Base-by-base conservation (phyloP, 2,888 invertebrate species). In the Dorcus parallelipipedus region DNA sequence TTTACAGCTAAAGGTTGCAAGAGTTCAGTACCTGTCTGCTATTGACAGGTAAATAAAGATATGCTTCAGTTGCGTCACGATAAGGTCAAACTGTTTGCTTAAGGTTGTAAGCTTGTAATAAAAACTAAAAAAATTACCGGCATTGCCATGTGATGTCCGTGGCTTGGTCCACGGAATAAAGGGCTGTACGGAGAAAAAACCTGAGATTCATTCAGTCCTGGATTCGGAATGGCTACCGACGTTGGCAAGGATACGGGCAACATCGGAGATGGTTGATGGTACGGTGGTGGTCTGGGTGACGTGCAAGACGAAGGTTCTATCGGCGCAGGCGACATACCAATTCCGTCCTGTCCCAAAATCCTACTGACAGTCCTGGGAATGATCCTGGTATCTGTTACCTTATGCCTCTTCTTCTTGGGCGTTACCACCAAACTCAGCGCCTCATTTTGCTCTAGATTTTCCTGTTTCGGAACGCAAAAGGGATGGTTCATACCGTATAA, bases 151-250 rank as follows among this genome's bases (percentile, higher is more conserved):
- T 79, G 79, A 64, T 79, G 79, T 58, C 78, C 78, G 65, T 78
- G 78, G 65, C 78, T 77, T 64, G 79, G 78, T 70, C 78, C 79
- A 67, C 88, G 90, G 81, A 93, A 93, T 82, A 93, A 93, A 69
- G 93, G 93, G 74, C 91, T 91, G 81, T 93, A 93, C 69, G 93
- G 93, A 68, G 93, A 93, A 80, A 93, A 94, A 75, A 94, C 92
- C 81, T 94, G 93, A 77, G 93, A 93, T 83, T 94, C 93, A 83
- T 95, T 95, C 70, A 97, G 85, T 76, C 94, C 92, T 59, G 97
- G 97, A 80, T 97, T 97, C 60, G 96, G 93, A 78, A 97, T 96
- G 77, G 97, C 96, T 75, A 97, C 96, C 63, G 95, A 93, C 60
- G 96, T 97, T 67, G 96, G 95, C 77, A 96, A 84, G 72, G 93